phyloP scores from a whole-genome alignment of 2,888 invertebrate species.

The Itoplectis maculator region DNA sequence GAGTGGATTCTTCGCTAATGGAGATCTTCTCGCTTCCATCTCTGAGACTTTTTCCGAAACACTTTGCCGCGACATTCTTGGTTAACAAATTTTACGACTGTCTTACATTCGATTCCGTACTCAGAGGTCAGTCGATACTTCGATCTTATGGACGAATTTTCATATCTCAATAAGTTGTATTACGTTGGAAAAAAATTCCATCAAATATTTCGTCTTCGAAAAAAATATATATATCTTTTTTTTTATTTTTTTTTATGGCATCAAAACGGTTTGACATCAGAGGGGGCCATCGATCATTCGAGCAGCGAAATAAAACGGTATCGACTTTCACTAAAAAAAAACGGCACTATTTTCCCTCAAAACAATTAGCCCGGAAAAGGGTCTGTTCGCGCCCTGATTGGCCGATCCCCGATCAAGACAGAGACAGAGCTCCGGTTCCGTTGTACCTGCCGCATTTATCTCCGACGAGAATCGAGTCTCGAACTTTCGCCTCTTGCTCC shows the following conservation, averaged over 20 bases:
- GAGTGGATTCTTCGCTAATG: slow-evolving; percentile 52
- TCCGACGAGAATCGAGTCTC: slow-evolving; percentile 37
- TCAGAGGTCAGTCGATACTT: background rate
- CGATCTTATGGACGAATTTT: background rate
- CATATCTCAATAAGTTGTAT: too few species aligned
- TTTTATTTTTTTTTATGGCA: background rate
- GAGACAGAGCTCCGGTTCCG: background rate
- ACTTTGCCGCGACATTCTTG: background rate
- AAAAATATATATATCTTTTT: too few species aligned
- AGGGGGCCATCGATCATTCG: background rate
- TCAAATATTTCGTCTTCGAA: too few species aligned
- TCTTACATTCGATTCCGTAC: background rate
- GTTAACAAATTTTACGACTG: background rate
- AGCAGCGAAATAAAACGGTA: background rate
- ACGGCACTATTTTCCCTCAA: background rate
- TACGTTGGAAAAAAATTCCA: too few species aligned
- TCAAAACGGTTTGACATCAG: background rate
- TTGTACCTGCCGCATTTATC: slow-evolving; percentile 22
- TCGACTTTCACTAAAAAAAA: background rate
- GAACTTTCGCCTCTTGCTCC: slow-evolving; percentile 47
- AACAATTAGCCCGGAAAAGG: background rate
- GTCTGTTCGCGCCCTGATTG: slow-evolving; percentile 6
- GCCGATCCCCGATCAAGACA: too few species aligned
- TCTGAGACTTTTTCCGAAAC: slow-evolving; percentile 11
- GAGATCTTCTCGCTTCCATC: slow-evolving; percentile 35